Evolutionary conservation across 2,113 vertebrate genomes (phyloP).

Genomic region (Phyllopteryx taeniolatus): DNA sequence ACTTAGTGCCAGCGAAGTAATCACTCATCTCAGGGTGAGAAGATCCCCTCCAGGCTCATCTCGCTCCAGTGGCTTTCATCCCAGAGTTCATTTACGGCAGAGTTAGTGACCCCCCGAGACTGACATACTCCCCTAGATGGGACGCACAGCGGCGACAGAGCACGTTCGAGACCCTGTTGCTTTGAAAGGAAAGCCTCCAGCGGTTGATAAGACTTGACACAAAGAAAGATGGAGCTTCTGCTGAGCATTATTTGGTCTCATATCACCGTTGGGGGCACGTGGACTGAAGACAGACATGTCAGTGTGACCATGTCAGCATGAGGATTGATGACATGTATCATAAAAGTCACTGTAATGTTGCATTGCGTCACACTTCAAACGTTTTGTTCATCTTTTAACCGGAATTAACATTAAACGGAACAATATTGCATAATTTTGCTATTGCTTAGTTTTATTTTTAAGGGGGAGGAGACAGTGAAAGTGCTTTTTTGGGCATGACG

Average conservation of each 20-base stretch:
- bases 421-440: background rate
- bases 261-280: constrained; percentile 26
- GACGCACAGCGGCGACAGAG: constrained; percentile 43
- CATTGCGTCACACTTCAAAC: background rate
- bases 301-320: constrained; percentile 32
- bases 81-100: constrained; percentile 52
- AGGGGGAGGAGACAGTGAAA: background rate
- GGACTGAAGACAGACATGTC: background rate
- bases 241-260: constrained; percentile 33
- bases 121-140: constrained; percentile 25
- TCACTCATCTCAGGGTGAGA: constrained; percentile 71
- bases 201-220: constrained; percentile 47
- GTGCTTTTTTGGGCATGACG: background rate
- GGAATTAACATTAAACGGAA: background rate
- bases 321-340: background rate
- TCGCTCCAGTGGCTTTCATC: constrained; percentile 56
- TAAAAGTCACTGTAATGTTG: background rate
- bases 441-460: background rate
- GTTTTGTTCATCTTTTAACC: background rate
- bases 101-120: constrained; percentile 67
- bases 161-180: constrained; percentile 47
- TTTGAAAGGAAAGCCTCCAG: constrained; percentile 50
- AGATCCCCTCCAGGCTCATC: constrained; percentile 70
- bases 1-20: constrained; percentile 73
- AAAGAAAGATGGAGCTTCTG: constrained; percentile 31